Conservation (phyloP, 1,140 invertebrate genomes). For the Drosophila setifemur region DNA sequence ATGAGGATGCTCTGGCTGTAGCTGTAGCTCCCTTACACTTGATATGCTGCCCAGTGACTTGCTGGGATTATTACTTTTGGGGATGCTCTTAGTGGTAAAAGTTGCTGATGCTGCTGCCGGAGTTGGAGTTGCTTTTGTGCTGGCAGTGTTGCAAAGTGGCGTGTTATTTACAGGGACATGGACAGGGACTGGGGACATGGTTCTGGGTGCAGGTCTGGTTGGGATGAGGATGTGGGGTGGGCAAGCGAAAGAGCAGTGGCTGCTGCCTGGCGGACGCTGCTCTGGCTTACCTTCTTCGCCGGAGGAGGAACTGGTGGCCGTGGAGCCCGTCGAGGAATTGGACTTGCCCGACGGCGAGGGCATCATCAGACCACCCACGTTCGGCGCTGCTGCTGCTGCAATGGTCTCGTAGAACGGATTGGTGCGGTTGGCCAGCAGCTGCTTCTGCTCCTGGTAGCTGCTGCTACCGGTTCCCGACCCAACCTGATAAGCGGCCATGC, state of each 20-base stretch:
- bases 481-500: conserved; percentile 49
- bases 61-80: conserved; percentile 43
- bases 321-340: conserved; percentile 77
- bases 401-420: conserved; percentile 78
- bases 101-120: conserved; percentile 29
- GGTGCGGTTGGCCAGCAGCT: conserved; percentile 70
- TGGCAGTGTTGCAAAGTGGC: conserved; percentile 44
- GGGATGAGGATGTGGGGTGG: too few species aligned
- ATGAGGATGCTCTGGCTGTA: conserved; percentile 1
- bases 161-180: conserved; percentile 71
- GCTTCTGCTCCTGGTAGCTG: conserved; percentile 69
- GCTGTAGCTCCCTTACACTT: conserved; percentile 57
- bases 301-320: conserved; percentile 72
- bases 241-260: conserved; percentile 22
- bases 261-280: conserved; percentile 10
- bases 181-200: neutral
- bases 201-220: neutral
- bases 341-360: conserved; percentile 77
- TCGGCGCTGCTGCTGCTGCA: conserved; percentile 12
- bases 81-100: conserved; percentile 36
- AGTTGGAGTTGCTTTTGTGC: conserved; percentile 21
- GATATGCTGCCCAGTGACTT: conserved; percentile 70
- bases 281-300: conserved; percentile 79
- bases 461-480: neutral
- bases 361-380: conserved; percentile 59